phyloP scores from a whole-genome alignment of 2,888 invertebrate genomes.

The Arrhopalites spinosus region DNA sequence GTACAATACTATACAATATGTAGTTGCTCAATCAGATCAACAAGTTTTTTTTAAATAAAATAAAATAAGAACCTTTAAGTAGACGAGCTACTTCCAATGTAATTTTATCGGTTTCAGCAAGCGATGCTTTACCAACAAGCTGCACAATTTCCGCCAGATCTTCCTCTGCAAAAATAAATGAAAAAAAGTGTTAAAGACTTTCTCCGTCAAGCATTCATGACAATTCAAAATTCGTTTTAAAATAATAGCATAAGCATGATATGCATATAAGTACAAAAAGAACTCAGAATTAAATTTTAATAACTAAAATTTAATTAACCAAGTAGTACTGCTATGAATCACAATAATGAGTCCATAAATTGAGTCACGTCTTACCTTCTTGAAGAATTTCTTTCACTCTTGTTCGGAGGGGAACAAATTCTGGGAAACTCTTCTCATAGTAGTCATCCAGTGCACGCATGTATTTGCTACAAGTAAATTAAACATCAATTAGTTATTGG shows the following conservation, averaged over 20 bases:
- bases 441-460: slow-evolving; percentile 97
- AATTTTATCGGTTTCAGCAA: slow-evolving; percentile 99
- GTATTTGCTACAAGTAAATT: slow-evolving; percentile 79
- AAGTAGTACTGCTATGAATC: no score
- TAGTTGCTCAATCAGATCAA: no score
- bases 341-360: no score
- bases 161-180: slow-evolving; percentile 69
- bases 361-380: no score
- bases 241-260: no score
- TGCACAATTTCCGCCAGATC: slow-evolving; percentile 99
- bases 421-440: slow-evolving; percentile 97
- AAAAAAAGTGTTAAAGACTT: no score
- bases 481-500: neutral
- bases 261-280: no score
- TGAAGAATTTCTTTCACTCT: slow-evolving; percentile 92
- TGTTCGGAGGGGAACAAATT: slow-evolving; percentile 95
- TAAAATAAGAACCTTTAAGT: slow-evolving; percentile 88
- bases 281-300: no score
- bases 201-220: no score
- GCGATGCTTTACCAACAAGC: slow-evolving; percentile 96
- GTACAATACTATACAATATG: no score
- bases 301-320: no score
- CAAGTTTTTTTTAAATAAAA: neutral
- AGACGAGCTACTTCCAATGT: slow-evolving; percentile 98
- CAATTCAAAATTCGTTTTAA: no score